Base-by-base conservation (phyloP, 2,113 vertebrate species). In the Vulpes ferrilata region DNA sequence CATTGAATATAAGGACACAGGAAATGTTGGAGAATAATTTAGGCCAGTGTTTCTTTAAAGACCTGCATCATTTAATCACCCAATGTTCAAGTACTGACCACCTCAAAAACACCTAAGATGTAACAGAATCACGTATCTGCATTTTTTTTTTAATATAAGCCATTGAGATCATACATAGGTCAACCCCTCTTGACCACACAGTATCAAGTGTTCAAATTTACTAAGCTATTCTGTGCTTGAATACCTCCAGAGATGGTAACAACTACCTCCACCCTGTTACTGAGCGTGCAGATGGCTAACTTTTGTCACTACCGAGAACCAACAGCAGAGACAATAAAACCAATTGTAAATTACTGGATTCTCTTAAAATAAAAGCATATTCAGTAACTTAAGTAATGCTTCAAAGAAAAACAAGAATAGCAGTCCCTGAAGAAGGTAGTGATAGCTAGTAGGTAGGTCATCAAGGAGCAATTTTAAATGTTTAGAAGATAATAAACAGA, bases 121-220 rank as follows among this genome's bases (percentile, higher is more conserved):
- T 13, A 15, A 13, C 43, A 53, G 20, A 22, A 27, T 7, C 11
- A 2, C 0, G 1, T 12, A n/a, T 30, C 35, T 38, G 5, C 3
- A 3, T 7, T 15, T 48, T 48, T 51, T 19, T 51, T 19, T 2
- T 16, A 16, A 25, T 19, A 3, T 7, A 55, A 15, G 17, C 25
- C 59, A 65, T 0, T 17, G 25, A 32, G 30, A 43, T 59, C 62
- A 10, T 7, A 10, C 5, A 23, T 0, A 16, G 11, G 8, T 53
- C 38, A 20, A 51, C 35, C 16, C 84, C 17, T 65, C 11, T 3
- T 16, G 43, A 17, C 16, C 38, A 27, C 30, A 73, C 23, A 4
- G 2, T 1, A 55, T 4, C 73, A 20, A 69, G 15, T 10, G 15
- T 11, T 27, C 35, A 35, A 10, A 51, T 7, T 59, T 19, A 38